Base-by-base conservation (phyloP, 2,888 invertebrate genomes). In the Dioctria rufipes region DNA sequence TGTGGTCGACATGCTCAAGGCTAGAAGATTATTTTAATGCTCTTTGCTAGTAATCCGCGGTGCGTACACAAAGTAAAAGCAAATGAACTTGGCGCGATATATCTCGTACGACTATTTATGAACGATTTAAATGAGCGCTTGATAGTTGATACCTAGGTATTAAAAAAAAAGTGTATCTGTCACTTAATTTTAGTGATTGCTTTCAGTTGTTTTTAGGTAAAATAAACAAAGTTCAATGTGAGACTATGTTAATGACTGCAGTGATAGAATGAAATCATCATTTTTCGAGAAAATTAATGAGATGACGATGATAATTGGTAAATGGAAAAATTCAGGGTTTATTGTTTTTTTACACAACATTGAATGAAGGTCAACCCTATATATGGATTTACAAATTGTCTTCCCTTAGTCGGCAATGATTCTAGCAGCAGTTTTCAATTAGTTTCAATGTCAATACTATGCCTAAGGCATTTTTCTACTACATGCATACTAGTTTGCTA, bases 1-100 rank as follows among this genome's bases (percentile, higher is more conserved):
- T 9, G 67, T 46, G 67, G 67, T 25, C 67, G 67, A 46, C 8
- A 3, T 13, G 67, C 46, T 46, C 67, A 67, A 67, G 67, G 67
- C n/a, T 43, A 67, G 25, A 13, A 67, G n/a, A 67, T 67, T 67
- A 25, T 25, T 25, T 25, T 25, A 25, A 25, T 43, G 37, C 67
- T 43, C 46, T 67, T 67, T 46, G 25, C 25, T 25, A 25, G 25
- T 25, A 25, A 25, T 25, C 25, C 67, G 25, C 11, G 25, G 58
- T 58, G 11, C 58, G 58, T 13, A 58, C 25, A 13, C 25, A 25
- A 25, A 25, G 25, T 25, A 25, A 25, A 58, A 58, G 58, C 25
- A 6, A 11, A 11, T 9, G 8, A 51, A 13, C n/a, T 58, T 58
- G n/a, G 58, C 11, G 58, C n/a, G 58, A 58, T 58, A 58, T 1